Evolutionary conservation across 2,797 vertebrate genomes (phyloP).

Genomic region (Pseudochirops corinnae): DNA sequence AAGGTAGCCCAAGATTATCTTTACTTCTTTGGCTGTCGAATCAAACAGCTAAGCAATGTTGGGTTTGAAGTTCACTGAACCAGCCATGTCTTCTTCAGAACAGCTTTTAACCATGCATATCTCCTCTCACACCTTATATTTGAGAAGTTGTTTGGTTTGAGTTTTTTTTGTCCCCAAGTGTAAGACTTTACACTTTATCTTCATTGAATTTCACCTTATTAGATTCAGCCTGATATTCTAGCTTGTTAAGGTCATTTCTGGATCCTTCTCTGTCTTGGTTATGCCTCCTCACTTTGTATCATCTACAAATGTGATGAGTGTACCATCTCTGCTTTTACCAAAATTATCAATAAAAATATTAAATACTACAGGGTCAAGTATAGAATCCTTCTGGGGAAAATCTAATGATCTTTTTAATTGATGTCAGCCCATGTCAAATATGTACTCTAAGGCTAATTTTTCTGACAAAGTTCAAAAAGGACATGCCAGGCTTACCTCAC

Average conservation of each 20-base stretch:
- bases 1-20: not conserved
- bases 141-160: not conserved
- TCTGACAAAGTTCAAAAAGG: slow-evolving; percentile 23
- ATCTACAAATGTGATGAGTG: too few species aligned
- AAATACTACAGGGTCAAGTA: not conserved
- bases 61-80: too few species aligned
- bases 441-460: slow-evolving; percentile 52
- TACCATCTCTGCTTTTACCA: not conserved
- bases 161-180: not conserved
- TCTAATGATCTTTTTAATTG: slow-evolving; percentile 25
- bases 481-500: not conserved
- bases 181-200: not conserved
- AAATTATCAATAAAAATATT: not conserved
- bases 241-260: not conserved
- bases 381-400: not conserved
- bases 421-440: slow-evolving; percentile 22
- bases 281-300: not conserved
- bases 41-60: too few species aligned
- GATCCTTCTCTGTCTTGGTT: not conserved
- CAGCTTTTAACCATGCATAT: not conserved
- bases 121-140: not conserved
- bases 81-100: not conserved
- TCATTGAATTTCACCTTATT: not conserved
- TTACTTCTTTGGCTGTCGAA: not conserved
- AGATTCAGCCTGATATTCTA: not conserved